Evolutionary conservation across 2,888 invertebrate genomes (phyloP), one percentile per base, ranked within the genome.

Genomic region (Dynastes hyllus): DNA sequence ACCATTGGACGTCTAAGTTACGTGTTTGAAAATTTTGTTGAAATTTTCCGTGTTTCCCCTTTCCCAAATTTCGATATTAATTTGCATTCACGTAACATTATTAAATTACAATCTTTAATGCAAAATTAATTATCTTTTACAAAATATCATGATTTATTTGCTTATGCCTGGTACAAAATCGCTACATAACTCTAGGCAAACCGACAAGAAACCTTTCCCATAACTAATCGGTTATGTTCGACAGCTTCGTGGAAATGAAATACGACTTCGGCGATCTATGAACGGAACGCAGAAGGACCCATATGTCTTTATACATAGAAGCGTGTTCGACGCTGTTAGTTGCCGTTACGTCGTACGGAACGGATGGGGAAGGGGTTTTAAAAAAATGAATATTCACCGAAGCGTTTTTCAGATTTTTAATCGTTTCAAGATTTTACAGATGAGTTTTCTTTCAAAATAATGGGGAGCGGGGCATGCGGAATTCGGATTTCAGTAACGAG

Each of bases 381-480:
- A n/a, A n/a, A n/a, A 61, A 73, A 73, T 73, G 73, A 73, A 73
- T 73, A 73, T 73, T 73, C 73, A 73, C 73, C 58, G 40, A 58
- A 73, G 40, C 22, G 55, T 61, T 73, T 58, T 73, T 58, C 58
- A 73, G 58, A 73, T n/a, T n/a, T n/a, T n/a, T n/a, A n/a, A n/a
- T n/a, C n/a, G n/a, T n/a, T n/a, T n/a, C n/a, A n/a, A n/a, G n/a
- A n/a, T n/a, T n/a, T n/a, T n/a, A n/a, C n/a, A n/a, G n/a, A n/a
- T n/a, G n/a, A n/a, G n/a, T n/a, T n/a, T n/a, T n/a, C n/a, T n/a
- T n/a, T n/a, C n/a, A n/a, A n/a, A n/a, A 45, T 22, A 37, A 16
- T 27, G 16, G 22, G 22, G 22, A 58, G 5, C 16, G 22, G 55
- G 5, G 9, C 55, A 58, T 58, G 1, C n/a, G 55, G 55, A 58